Evolutionary conservation across 2,888 invertebrate genomes (phyloP).

Genomic region (Pocota personata): DNA sequence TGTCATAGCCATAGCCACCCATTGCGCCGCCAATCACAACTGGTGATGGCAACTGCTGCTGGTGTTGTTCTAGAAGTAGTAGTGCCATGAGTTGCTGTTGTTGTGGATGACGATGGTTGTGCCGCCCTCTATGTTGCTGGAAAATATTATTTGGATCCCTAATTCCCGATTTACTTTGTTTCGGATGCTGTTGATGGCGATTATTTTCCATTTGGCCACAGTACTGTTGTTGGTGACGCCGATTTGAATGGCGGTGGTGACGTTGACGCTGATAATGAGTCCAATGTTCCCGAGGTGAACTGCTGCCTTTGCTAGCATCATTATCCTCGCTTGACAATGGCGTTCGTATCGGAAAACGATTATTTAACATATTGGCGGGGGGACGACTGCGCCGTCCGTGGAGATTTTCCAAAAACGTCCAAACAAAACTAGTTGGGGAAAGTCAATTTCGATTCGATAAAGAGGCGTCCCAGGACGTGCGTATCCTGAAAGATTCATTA

Average conservation of each 20-base stretch:
- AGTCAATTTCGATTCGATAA: constrained; percentile 30
- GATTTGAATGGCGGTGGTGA: constrained; percentile 54
- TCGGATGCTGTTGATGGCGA: constrained; percentile 46
- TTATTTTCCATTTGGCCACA: constrained; percentile 56
- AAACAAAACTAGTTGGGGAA: background rate
- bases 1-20: background rate
- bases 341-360: constrained; percentile 63
- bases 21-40: constrained; percentile 55
- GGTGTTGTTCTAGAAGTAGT: constrained; percentile 7
- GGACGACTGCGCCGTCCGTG: background rate
- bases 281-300: constrained; percentile 16
- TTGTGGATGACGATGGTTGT: background rate
- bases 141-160: constrained; percentile 59
- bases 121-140: background rate
- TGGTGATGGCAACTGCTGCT: constrained; percentile 50
- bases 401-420: constrained; percentile 5
- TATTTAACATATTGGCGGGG: constrained; percentile 60
- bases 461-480: background rate
- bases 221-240: constrained; percentile 27
- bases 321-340: constrained; percentile 20
- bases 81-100: background rate
- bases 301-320: background rate
- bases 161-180: constrained; percentile 62
- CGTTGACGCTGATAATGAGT: constrained; percentile 58
- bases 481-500: constrained; percentile 45